phyloP scores from a whole-genome alignment of 2,888 invertebrate species.

The Ormyrus nitidulus region DNA sequence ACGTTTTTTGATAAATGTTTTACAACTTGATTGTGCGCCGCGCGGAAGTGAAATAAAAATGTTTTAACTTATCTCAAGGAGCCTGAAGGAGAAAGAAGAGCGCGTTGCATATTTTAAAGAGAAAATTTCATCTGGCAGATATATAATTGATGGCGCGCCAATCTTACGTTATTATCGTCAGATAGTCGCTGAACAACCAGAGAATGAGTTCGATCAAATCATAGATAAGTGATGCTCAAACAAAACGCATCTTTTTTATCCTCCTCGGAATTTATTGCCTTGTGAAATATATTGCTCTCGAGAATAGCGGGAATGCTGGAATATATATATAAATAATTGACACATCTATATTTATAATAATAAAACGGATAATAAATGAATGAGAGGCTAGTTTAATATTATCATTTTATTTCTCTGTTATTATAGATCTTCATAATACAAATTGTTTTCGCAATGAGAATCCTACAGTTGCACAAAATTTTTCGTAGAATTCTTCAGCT shows the following conservation, averaged over 20 bases:
- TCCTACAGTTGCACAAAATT: slow-evolving; percentile 37
- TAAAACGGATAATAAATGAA: slow-evolving; percentile 21
- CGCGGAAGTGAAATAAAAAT: no score
- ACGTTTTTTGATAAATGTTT: no score
- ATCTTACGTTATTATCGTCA: no score
- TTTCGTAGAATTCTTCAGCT: slow-evolving; percentile 13
- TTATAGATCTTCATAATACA: slow-evolving; percentile 52
- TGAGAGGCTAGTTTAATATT: slow-evolving; percentile 40
- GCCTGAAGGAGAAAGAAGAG: no score
- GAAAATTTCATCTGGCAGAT: no score
- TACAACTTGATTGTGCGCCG: no score
- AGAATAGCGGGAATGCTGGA: no score
- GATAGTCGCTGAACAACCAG: no score
- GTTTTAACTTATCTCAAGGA: no score
- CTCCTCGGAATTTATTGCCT: not conserved
- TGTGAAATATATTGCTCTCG: not conserved
- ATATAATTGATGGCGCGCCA: no score
- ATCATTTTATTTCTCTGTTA: slow-evolving; percentile 54
- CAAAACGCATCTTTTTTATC: slow-evolving; percentile 6
- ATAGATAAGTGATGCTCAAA: not conserved
- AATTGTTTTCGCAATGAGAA: slow-evolving; percentile 35
- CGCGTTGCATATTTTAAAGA: no score
- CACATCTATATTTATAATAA: slow-evolving; percentile 3
- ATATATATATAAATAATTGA: not conserved
- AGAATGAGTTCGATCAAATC: slow-evolving; percentile 35